Percentiles rank a stretch among this genome's conserved stretches.
These are phyloP conservation scores for Mechanitis messenoides DNA, from an alignment of 2,888 invertebrate species.

Conservation along the genomic window DNA sequence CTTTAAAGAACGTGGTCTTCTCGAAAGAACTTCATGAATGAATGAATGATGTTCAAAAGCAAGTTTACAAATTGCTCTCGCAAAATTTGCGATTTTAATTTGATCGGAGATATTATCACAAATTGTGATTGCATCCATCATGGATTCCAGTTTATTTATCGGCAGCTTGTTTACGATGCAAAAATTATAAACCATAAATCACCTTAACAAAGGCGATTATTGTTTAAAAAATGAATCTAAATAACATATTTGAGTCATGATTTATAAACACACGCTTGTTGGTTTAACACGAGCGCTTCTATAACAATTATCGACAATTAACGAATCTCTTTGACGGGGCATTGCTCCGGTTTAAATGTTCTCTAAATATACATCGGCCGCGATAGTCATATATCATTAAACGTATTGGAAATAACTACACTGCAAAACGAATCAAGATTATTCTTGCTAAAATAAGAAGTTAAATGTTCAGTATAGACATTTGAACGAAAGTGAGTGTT, in stretches of 20 bases:
- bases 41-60: too few relatives aligned
- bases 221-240: not conserved
- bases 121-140: slow-evolving; percentile 1
- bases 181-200: slow-evolving; percentile 10
- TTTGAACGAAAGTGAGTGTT: not conserved
- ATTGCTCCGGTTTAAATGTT: not conserved
- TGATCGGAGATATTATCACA: not conserved
- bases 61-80: too few relatives aligned
- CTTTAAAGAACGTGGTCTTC: too few relatives aligned
- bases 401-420: not conserved
- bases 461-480: not conserved
- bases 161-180: slow-evolving; percentile 1
- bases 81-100: not conserved
- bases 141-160: slow-evolving; percentile 6
- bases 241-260: not conserved
- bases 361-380: not conserved
- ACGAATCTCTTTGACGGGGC: slow-evolving; percentile 5
- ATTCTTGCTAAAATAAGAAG: not conserved
- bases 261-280: not conserved
- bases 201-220: slow-evolving; percentile 2
- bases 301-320: slow-evolving; percentile 6
- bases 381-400: not conserved
- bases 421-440: not conserved
- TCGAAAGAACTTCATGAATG: too few relatives aligned
- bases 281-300: not conserved